Base-by-base conservation (phyloP, 2,888 invertebrate species). In the Horisme vitalbata region DNA sequence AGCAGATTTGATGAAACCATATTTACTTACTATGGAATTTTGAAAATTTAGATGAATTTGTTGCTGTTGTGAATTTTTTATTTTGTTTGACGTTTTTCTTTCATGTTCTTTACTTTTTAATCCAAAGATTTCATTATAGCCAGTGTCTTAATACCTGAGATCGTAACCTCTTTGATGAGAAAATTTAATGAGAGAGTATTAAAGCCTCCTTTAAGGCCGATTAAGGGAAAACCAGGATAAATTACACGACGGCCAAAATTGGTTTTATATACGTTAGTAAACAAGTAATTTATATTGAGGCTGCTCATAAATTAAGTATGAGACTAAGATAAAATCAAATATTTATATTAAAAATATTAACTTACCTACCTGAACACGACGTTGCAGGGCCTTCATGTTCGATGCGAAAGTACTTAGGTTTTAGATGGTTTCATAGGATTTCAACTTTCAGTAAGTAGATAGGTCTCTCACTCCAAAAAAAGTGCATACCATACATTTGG, bases 41-140 rank as follows among this genome's bases (percentile, higher is more conserved):
- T 52, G 44, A 45, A 54, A 48, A 51, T 55, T 44, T 54, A 49
- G 57, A 52, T 57, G 54, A 24, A 48, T 60, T 62, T 66, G 66
- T 67, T 71, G 71, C 73, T 72, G 65, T 55, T 61, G 63, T 62
- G 61, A 55, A 60, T 56, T 58, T 63, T 57, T 57, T 31, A 37
- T 47, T 49, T 48, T 33, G 34, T 39, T 43, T 65, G 64, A 60
- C 57, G 38, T 55, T 37, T 51, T 27, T 35, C 13, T 10, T 30
- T 10, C 12, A 30, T 11, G 12, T 28, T 33, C 0, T 24, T 28
- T 21, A 26, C 23, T 26, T 26, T 26, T 26, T 13, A 10, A 28
- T 9, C 15, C 11, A 20, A 31, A 43, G 31, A 39, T 46, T 45
- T 48, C 36, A 47, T 37, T 24, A 33, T 9, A 45, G 53, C 56